phyloP scores from a whole-genome alignment of 2,797 vertebrate species.

The Premnoplex brunnescens region DNA sequence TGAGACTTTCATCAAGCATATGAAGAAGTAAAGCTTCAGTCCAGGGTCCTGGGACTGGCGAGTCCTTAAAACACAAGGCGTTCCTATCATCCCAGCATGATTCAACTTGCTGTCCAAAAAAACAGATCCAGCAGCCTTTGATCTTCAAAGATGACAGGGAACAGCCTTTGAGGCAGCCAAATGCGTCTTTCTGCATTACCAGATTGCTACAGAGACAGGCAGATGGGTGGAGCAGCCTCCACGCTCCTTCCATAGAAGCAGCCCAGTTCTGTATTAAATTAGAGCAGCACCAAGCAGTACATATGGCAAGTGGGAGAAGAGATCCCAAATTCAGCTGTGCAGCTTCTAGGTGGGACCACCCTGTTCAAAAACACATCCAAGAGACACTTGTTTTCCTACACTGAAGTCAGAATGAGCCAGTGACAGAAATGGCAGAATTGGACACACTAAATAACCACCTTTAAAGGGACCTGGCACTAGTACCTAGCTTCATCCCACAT shows the following conservation, averaged over 20 bases:
- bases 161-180: conserved; percentile 63
- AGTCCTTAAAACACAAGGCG: conserved; percentile 53
- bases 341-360: conserved; percentile 25
- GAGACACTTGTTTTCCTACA: neutral
- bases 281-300: neutral
- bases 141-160: conserved; percentile 69
- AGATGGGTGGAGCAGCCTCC: conserved; percentile 59
- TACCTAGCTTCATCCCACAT: neutral
- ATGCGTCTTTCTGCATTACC: conserved; percentile 53
- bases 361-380: neutral
- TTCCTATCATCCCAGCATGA: conserved; percentile 67
- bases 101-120: conserved; percentile 64
- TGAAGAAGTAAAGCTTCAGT: conserved; percentile 14
- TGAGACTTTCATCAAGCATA: conserved; percentile 6
- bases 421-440: neutral
- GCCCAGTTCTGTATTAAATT: conserved; percentile 12
- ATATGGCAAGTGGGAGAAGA: conserved; percentile 43
- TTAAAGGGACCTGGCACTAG: neutral
- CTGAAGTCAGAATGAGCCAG: neutral
- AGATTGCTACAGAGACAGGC: conserved; percentile 63
- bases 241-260: neutral
- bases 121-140: conserved; percentile 65
- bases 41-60: conserved; percentile 21
- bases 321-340: conserved; percentile 36
- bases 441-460: neutral